phyloP scores from a whole-genome alignment of 2,113 vertebrate genomes.

The Halichoeres trimaculatus region DNA sequence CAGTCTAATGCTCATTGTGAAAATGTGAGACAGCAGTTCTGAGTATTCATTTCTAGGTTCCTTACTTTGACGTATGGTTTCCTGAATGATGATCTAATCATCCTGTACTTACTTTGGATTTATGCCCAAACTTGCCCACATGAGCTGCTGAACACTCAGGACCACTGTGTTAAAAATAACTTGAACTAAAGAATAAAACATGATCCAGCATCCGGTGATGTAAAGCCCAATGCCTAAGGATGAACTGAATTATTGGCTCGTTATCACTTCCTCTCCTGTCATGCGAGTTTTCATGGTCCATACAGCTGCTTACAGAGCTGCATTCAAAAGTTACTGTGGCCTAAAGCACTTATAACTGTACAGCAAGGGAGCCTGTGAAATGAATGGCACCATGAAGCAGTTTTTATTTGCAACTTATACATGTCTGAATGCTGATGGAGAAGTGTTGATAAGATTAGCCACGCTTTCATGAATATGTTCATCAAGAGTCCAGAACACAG shows the following conservation, averaged over 20 bases:
- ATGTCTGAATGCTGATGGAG: not conserved
- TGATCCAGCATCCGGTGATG: too few relatives aligned
- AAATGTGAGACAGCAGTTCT: not conserved
- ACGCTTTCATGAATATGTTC: not conserved
- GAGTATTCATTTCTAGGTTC: not conserved
- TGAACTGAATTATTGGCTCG: not conserved
- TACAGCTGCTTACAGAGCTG: not conserved
- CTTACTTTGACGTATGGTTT: too few relatives aligned
- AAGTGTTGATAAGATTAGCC: not conserved
- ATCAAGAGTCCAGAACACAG: too few relatives aligned
- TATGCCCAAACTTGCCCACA: too few relatives aligned
- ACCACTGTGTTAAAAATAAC: not conserved
- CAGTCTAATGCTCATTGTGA: not conserved
- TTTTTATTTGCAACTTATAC: conserved; percentile 18
- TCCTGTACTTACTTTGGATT: not conserved
- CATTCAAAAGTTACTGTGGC: not conserved
- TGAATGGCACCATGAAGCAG: conserved; percentile 29
- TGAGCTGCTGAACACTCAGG: not conserved
- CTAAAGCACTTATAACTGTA: too few relatives aligned
- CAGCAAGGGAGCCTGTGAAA: conserved; percentile 45
- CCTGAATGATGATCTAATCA: not conserved
- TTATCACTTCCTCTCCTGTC: too few relatives aligned
- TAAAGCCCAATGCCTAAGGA: too few relatives aligned
- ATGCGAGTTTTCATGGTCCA: too few relatives aligned
- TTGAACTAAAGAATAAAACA: too few relatives aligned